phyloP scores from a whole-genome alignment of 2,113 vertebrate species.

The Erythrocercus mccallii region DNA sequence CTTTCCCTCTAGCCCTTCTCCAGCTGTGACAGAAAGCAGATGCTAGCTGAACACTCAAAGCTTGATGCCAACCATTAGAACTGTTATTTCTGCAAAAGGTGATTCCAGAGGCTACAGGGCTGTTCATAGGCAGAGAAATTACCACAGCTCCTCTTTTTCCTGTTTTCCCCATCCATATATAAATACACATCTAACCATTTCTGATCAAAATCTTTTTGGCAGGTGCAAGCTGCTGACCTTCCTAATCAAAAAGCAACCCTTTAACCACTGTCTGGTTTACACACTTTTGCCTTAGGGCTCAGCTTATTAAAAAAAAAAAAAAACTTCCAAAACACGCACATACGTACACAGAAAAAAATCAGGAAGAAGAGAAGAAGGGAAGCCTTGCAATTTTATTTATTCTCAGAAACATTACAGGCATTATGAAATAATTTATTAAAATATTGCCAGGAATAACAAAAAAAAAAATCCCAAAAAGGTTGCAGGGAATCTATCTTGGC shows the following conservation, averaged over 20 bases:
- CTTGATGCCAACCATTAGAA: background rate
- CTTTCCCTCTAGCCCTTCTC: background rate
- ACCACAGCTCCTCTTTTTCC: background rate
- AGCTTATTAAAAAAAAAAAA: background rate
- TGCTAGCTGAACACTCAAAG: background rate
- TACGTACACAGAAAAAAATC: accelerated
- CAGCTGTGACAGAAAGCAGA: background rate
- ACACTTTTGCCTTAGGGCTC: background rate
- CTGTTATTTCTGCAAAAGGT: background rate
- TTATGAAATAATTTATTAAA: slow-evolving; percentile 16
- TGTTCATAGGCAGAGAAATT: background rate
- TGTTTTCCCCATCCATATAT: background rate
- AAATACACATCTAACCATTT: background rate
- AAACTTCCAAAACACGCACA: background rate
- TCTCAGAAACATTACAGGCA: slow-evolving; percentile 1
- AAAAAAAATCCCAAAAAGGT: background rate
- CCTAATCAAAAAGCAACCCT: background rate
- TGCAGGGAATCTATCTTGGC: background rate
- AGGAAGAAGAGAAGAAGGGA: background rate
- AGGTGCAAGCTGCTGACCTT: background rate
- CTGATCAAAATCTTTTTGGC: background rate
- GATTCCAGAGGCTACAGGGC: background rate
- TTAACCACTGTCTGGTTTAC: background rate
- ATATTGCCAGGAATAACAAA: slow-evolving; percentile 22
- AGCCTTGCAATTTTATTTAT: slow-evolving; percentile 3